Base-by-base conservation (phyloP, 2,797 vertebrate species). In the Streptopelia turtur region DNA sequence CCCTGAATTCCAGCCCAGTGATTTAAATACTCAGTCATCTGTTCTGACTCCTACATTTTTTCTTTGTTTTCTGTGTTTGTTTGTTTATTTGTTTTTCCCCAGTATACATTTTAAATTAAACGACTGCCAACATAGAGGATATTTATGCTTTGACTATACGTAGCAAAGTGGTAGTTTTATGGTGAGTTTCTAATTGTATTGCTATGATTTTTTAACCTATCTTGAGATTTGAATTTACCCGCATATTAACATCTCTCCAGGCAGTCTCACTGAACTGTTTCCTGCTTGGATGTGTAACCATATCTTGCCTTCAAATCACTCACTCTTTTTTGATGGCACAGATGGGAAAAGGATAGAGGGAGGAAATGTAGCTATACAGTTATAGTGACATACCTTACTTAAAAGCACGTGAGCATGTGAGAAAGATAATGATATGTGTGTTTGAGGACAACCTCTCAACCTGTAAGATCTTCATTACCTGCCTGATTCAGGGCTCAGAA, bases 51-150 rank as follows among this genome's bases (percentile, higher is more conserved):
- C 41, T 78, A 14, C 6, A 52, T 18, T 57, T 57, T 57, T 10
- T 37, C 18, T 45, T 45, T 45, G 43, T 45, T 45, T 45, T 45
- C 18, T 45, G 41, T 41, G 41, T 45, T 45, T 45, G 18, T 45
- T 45, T 45, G 11, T 50, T n/a, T 18, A 0, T 5, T 8, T 45
- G 18, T 13, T 50, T n/a, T 18, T 0, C 4, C 7, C 5, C 16
- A 55, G 3, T 45, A 28, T 66, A 63, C 11, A 10, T 55, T 33
- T 77, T 90, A 45, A 81, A 45, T 59, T 64, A 76, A 70, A 16
- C 8, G 57, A 21, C 47, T 53, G 9, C 3, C 8, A 71, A 27
- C 9, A 31, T 13, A 66, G 33, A 39, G 3, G 8, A 10, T 74
- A 41, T 77, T 91, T 2, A 3, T 66, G 31, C 65, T 75, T 85